These are phyloP conservation scores for Xestia sexstrigata DNA, from an alignment of 2,888 invertebrate species.

Conservation along the genomic window DNA sequence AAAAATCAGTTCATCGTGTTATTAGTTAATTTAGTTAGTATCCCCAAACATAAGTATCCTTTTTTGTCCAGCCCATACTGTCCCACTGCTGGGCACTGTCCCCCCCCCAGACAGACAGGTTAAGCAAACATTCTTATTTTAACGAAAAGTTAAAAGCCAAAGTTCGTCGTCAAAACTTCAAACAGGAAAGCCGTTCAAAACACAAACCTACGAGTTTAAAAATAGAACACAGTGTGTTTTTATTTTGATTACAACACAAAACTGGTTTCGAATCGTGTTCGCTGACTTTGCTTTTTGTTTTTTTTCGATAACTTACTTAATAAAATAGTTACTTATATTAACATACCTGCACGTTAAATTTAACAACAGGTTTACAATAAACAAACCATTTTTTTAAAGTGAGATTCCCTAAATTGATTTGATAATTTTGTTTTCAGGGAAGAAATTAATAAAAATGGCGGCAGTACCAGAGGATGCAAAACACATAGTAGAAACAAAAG, in stretches of 20 bases:
- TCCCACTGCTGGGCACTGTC: not conserved
- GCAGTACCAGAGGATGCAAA: conserved; percentile 62
- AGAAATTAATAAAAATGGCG: conserved; percentile 52
- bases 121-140: not conserved
- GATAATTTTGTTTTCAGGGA: conserved; percentile 4
- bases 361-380: not conserved
- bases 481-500: conserved; percentile 71
- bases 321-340: not conserved
- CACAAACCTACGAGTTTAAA: conserved; percentile 4
- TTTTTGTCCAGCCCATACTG: not conserved
- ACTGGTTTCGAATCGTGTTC: conserved; percentile 1
- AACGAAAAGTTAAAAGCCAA: not conserved
- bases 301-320: not conserved
- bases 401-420: not conserved
- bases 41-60: not conserved
- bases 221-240: not conserved
- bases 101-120: not conserved
- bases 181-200: conserved; percentile 10
- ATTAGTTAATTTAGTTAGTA: not conserved
- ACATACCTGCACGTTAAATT: not conserved
- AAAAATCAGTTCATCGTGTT: too few species aligned
- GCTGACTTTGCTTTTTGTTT: not conserved
- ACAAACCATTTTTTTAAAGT: not conserved
- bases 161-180: not conserved
- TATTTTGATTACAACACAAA: not conserved